Evolutionary conservation across 2,113 vertebrate genomes (phyloP), one percentile per base, ranked within the genome.

Genomic region (Mus spicilegus): DNA sequence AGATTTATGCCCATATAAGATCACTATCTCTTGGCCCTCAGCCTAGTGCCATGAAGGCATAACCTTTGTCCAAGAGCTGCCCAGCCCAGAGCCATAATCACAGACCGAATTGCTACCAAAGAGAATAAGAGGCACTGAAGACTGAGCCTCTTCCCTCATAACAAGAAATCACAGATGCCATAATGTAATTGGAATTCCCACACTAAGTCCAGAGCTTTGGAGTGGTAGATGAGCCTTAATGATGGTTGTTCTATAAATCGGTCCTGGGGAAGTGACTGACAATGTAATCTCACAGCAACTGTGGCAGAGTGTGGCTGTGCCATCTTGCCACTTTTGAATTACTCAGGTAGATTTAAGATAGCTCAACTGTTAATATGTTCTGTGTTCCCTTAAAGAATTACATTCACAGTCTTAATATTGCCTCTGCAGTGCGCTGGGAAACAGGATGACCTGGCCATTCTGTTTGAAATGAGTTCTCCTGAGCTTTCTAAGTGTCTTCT

Each of bases 1-100:
- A 88, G 88, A 96, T 87, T 92, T 80, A 91, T 78, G n/a, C 86
- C 95, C 54, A 69, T 30, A 56, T 75, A 49, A 76, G 94, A 94
- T 92, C 81, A 58, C 91, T 87, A 96, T 94, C 95, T 96, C 93
- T 82, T 94, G 95, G 89, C 86, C 22, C 51, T 96, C 67, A 12
- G 92, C 86, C 96, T 90, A 63, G 49, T 95, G 65, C 49, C 82
- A 94, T 86, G 87, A 95, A 95, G 84, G 82, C 86, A 94, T 84
- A 95, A 96, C 95, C 97, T 96, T 96, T 96, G 86, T 87, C 93
- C 89, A 72, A 80, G 78, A 91, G 73, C 95, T 80, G 86, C 82
- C 94, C 72, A 87, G 81, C 90, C 87, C 89, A 91, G 77, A 85
- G 65, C 92, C 16, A 5, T 72, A 89, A 85, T 54, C 94, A 85